A percentile compares a stretch with the other conserved stretches of the same genome.
These are phyloP conservation scores for Bos javanicus DNA, from an alignment of 2,113 vertebrate genomes.

Conservation along the genomic window DNA sequence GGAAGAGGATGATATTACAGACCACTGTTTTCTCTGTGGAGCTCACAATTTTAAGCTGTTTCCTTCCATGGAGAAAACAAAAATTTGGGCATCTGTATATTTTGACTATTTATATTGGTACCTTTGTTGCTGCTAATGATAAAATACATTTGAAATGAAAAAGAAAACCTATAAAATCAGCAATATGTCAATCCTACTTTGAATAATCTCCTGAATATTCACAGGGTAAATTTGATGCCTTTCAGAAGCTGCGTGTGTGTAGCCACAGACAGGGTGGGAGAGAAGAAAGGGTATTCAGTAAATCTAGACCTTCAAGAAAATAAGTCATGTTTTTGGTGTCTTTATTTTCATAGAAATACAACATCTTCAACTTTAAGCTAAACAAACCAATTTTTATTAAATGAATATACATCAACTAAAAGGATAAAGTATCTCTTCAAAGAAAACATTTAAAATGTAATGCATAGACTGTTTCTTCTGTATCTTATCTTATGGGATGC, in stretches of 20 bases:
- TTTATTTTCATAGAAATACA: background rate
- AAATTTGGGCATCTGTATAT: background rate
- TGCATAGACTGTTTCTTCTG: background rate
- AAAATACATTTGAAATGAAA: background rate
- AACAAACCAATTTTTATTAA: background rate
- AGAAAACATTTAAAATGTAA: background rate
- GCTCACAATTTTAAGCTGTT: background rate
- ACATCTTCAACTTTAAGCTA: background rate
- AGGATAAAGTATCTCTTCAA: background rate
- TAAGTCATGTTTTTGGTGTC: background rate
- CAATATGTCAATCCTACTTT: background rate
- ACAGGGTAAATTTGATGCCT: background rate
- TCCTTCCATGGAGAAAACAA: background rate
- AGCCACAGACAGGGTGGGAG: background rate
- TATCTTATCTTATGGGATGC: background rate
- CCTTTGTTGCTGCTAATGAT: background rate
- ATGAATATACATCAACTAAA: background rate
- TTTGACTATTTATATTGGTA: background rate
- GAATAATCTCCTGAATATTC: background rate
- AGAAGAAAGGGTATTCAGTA: background rate
- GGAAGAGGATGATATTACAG: too few species aligned
- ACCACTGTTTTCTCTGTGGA: background rate
- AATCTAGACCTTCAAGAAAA: conserved; percentile 13
- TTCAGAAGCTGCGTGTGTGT: background rate
- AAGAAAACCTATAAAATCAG: background rate